Percentiles rank a stretch among this genome's conserved stretches.
phyloP scores from a whole-genome alignment of 2,797 vertebrate species.

The Knipowitschia caucasica region DNA sequence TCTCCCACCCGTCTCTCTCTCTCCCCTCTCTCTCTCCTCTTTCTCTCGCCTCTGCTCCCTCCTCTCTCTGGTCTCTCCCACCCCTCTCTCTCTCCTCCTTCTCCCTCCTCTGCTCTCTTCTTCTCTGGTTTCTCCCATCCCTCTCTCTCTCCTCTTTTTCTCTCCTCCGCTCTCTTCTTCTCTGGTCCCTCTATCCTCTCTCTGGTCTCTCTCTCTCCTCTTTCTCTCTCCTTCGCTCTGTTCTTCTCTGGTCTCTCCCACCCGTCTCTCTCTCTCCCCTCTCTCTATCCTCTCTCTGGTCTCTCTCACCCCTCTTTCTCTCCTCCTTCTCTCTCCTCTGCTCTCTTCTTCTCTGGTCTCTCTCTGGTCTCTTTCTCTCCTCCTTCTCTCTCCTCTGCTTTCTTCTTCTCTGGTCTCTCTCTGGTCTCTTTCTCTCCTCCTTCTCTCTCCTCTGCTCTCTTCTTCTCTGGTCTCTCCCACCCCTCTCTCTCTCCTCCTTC shows the following conservation, averaged over 20 bases:
- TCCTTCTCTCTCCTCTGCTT: neutral
- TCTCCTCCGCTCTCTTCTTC: too few relatives aligned
- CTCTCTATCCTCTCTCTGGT: too few relatives aligned
- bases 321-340: neutral
- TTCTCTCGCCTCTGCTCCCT: too few relatives aligned
- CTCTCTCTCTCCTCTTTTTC: neutral
- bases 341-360: too few relatives aligned
- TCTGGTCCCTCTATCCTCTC: too few relatives aligned
- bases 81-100: neutral
- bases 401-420: neutral
- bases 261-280: neutral
- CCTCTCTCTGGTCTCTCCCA: neutral
- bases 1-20: neutral
- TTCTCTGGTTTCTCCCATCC: neutral
- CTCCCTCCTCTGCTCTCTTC: too few relatives aligned
- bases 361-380: too few relatives aligned
- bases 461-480: neutral
- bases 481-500: too few relatives aligned
- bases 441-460: too few relatives aligned
- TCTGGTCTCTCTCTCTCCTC: too few relatives aligned
- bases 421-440: too few relatives aligned
- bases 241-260: neutral
- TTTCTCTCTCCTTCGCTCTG: neutral
- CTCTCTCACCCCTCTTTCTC: neutral
- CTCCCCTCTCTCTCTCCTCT: neutral